Percentiles rank a stretch among this genome's conserved stretches.
Conservation (phyloP, 1,140 invertebrate species). For the Heliconius melpomene region DNA sequence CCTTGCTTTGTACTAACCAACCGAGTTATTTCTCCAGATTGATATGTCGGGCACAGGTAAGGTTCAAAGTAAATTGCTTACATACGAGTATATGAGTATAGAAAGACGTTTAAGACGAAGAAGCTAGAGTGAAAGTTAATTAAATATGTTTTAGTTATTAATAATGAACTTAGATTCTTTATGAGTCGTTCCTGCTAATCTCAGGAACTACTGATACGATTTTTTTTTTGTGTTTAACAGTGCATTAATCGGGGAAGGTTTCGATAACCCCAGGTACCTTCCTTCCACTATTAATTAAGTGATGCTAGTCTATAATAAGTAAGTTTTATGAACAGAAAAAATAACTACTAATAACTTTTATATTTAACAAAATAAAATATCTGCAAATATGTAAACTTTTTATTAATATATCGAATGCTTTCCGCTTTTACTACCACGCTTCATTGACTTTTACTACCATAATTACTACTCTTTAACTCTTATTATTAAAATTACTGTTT, state of each 20-base stretch:
- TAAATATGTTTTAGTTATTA: too few relatives aligned
- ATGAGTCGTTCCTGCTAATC: too few relatives aligned
- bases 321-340: background rate
- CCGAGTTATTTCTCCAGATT: background rate
- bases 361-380: background rate
- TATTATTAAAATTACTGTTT: background rate
- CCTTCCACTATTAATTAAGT: too few relatives aligned
- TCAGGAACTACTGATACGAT: too few relatives aligned
- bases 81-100: too few relatives aligned
- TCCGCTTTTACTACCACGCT: background rate
- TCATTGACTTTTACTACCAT: background rate
- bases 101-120: too few relatives aligned
- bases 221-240: too few relatives aligned
- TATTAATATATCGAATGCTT: background rate
- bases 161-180: too few relatives aligned
- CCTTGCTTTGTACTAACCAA: background rate
- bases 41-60: background rate
- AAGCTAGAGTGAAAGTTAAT: too few relatives aligned
- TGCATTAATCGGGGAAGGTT: too few relatives aligned
- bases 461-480: background rate
- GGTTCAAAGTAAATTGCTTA: conserved; percentile 8
- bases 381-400: background rate
- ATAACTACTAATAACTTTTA: background rate
- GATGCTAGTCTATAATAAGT: too few relatives aligned
- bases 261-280: too few relatives aligned